Evolutionary conservation across 2,113 vertebrate genomes (phyloP).

Genomic region (Halichoerus grypus): DNA sequence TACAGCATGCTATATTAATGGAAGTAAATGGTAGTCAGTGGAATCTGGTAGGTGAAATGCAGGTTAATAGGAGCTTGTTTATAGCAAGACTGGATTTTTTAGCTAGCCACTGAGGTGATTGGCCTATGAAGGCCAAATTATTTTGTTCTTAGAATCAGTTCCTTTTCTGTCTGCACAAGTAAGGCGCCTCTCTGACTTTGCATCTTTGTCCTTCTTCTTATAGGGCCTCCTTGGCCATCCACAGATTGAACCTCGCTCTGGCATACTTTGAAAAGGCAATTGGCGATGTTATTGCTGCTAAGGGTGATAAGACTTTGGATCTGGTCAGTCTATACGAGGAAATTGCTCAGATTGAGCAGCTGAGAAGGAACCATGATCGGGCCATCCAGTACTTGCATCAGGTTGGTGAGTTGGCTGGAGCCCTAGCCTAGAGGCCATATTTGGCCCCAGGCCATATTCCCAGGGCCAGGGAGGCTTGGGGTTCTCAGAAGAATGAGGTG

Average conservation of each 20-base stretch:
- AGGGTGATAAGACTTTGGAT: constrained; percentile 69
- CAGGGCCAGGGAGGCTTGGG: neutral
- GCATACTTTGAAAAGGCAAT: constrained; percentile 80
- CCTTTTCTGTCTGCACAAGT: constrained; percentile 34
- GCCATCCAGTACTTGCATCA: constrained; percentile 79
- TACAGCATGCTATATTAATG: neutral
- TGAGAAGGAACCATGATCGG: constrained; percentile 71
- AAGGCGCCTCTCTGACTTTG: neutral
- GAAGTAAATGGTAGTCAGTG: neutral
- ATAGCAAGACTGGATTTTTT: neutral
- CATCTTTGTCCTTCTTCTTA: neutral
- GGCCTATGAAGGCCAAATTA: neutral
- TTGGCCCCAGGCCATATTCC: neutral
- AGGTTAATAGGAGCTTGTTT: constrained; percentile 9
- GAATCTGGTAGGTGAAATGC: neutral
- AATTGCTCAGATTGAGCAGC: constrained; percentile 74
- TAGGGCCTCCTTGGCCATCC: constrained; percentile 78
- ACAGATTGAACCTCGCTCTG: constrained; percentile 73
- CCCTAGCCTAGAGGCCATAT: neutral
- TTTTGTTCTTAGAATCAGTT: constrained; percentile 35
- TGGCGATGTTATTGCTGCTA: constrained; percentile 46
- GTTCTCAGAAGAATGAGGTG: neutral
- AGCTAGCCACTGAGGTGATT: neutral
- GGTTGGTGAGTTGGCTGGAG: constrained; percentile 61
- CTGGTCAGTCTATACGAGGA: constrained; percentile 78